Percentiles rank a stretch among this genome's conserved stretches.
Evolutionary conservation across 2,888 invertebrate genomes (phyloP).

Genomic region (Aspidiotus rigidus): DNA sequence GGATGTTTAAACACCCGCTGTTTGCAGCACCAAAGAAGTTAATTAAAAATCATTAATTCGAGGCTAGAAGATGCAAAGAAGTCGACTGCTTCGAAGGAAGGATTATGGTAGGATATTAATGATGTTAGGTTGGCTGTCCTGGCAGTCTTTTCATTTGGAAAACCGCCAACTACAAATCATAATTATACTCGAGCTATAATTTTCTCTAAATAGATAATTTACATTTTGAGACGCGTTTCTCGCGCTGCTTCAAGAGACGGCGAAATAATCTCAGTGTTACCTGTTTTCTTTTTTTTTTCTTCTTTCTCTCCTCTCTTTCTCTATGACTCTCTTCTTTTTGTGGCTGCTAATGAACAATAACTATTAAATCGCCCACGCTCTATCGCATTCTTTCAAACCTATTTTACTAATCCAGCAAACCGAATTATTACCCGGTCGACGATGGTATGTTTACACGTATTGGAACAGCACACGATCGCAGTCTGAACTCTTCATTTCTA

Average conservation of each 20-base stretch:
- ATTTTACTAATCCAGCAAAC: slow-evolving; percentile 30
- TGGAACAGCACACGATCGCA: slow-evolving; percentile 21
- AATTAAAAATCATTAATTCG: slow-evolving; percentile 35
- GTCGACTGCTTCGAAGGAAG: slow-evolving; percentile 3
- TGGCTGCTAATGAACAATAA: slow-evolving; percentile 32
- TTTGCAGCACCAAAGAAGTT: slow-evolving; percentile 33
- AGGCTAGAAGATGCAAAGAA: slow-evolving; percentile 7
- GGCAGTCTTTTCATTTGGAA: slow-evolving; percentile 34
- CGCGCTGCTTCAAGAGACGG: slow-evolving; percentile 23
- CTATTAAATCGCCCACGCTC: slow-evolving; percentile 32
- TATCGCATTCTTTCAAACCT: slow-evolving; percentile 26
- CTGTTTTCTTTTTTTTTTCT: slow-evolving; percentile 20
- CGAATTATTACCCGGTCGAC: slow-evolving; percentile 28
- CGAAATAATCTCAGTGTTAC: slow-evolving; percentile 29
- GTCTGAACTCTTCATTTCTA: background rate
- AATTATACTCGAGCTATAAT: slow-evolving; percentile 34
- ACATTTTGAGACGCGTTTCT: slow-evolving; percentile 34
- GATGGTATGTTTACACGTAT: slow-evolving; percentile 29
- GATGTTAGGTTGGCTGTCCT: slow-evolving; percentile 34
- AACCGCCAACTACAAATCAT: slow-evolving; percentile 35
- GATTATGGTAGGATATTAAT: slow-evolving; percentile 32
- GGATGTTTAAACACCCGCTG: slow-evolving; percentile 34
- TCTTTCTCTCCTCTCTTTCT: background rate
- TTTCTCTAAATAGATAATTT: slow-evolving; percentile 34
- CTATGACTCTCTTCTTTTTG: background rate